Base-by-base conservation (phyloP, 2,797 vertebrate species). In the Sebastes kiyomatsui region DNA sequence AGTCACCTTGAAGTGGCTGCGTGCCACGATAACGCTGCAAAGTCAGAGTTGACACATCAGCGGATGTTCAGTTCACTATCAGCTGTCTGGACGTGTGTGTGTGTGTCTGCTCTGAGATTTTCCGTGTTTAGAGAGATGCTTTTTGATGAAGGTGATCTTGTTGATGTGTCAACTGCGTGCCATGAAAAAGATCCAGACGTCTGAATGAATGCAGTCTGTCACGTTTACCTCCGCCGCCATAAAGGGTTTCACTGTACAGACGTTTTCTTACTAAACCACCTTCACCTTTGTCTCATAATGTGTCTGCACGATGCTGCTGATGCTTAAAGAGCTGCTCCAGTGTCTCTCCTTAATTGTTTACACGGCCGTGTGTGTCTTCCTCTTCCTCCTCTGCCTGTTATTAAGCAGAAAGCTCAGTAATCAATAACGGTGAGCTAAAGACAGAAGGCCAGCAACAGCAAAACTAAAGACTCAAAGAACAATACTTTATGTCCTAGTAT, bases 41-140 rank as follows among this genome's bases (percentile, higher is more conserved):
- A 83, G 64, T 56, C 72, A 27, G 10, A 62, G 91, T 93, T 93
- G 87, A 88, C 92, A 93, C 81, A 92, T 90, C 90, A 91, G 62
- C 0, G 82, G 92, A 88, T 91, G 81, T 93, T 84, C 84, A 78
- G 76, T 79, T 82, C 64, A 18, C 76, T 90, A 89, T 93, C 92
- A 80, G 83, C 67, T 60, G 27, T 59, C 9, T 28, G 33, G 42
- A 46, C 11, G 30, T 22, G 7, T 56, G 5, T 38, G 49, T n/a
- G 58, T 79, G 28, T 70, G 5, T 72, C 13, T 38, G 54, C 30
- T 58, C n/a, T 11, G 27, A 79, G 81, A 74, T 59, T 73, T 74
- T 70, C 73, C 20, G 4, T 49, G 35, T 72, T 54, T 18, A 13
- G 18, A 60, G 35, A 64, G 28, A 75, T 84, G 83, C 70, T 84